Base-by-base conservation (phyloP, 2,797 vertebrate species). In the Pogonophryne albipinna region DNA sequence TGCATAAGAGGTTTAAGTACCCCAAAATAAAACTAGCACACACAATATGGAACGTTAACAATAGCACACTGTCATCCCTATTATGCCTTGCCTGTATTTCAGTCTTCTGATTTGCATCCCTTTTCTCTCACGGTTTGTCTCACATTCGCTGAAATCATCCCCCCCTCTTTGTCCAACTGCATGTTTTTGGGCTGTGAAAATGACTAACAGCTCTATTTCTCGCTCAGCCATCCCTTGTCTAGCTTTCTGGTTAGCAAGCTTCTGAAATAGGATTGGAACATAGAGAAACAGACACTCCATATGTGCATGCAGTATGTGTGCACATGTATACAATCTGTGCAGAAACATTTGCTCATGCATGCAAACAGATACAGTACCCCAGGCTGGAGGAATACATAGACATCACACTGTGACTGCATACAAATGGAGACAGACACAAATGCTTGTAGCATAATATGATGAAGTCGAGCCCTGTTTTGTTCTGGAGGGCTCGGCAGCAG, bases 401-500 rank as follows among this genome's bases (percentile, higher is more conserved):
- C 44, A 49, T 71, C 80, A 42, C 66, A 71, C 69, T 65, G 82
- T 47, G 61, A 31, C 55, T 70, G 82, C 75, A 79, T 64, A 74
- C 66, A 84, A 83, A 85, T 69, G 79, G 53, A 71, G 60, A 59
- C 62, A 34, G 60, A 62, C 79, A 78, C 50, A 59, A 72, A 76
- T 51, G 68, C 71, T 73, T 2, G 17, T 3, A 72, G 82, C 60
- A 50, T 49, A 44, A 76, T 66, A 61, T 67, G 66, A 1, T 65
- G 67, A 53, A 79, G 78, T 66, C 45, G 16, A 84, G 38, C 51
- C 67, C 10, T 4, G 74, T 71, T 79, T 85, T 65, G 49, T 55
- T 85, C 53, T 53, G n/a, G 61, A 66, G 66, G 58, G 67, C 58
- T 78, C 64, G 27, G 66, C 64, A 69, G 76, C 79, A 52, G 31